Evolutionary conservation across 2,888 invertebrate species (phyloP), one percentile per base, ranked within the genome.

Genomic region (Sialis lutaria): DNA sequence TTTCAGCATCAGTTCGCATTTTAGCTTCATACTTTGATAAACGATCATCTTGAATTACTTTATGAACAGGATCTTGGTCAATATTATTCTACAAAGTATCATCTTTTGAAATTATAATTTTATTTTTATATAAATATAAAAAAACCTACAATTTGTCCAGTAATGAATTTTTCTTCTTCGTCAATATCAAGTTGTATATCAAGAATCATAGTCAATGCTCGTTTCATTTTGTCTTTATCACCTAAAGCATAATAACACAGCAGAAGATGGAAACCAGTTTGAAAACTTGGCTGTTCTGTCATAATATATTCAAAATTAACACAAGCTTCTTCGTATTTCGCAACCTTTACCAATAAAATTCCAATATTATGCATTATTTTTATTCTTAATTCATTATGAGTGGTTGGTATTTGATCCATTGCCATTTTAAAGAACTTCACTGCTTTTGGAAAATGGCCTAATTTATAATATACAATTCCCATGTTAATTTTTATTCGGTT

Each of bases 321-420:
- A 42, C 93, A 85, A 0, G 98, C 97, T 63, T 98, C 97, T 46
- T 86, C 85, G 65, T 92, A 92, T 63, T 95, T 92, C 32, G 91
- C 91, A 86, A 96, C 88, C 60, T 89, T 86, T 30, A 97, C 88
- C 60, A 97, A 86, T 30, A 95, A 75, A 51, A 95, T 78, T 0
- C 90, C 92, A 58, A 98, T 97, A 61, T 98, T 98, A 67, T 96
- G 95, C 79, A 96, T 93, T 53, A 98, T 92, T 69, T 92, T 93
- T 57, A 90, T 84, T 61, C 90, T 83, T 56, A 95, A 72, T 65
- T 90, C 88, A 62, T 92, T 93, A 60, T 95, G 89, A 46, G 85
- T 87, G 37, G 87, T 87, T 0, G 95, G 91, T 4, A 86, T 85
- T 65, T 97, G 97, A 67, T 98, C 98, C 52, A 98, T 71, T 1